Evolutionary conservation across 1,140 invertebrate species (phyloP), one percentile per base, ranked within the genome.

Genomic region (Sycobia sp.): DNA sequence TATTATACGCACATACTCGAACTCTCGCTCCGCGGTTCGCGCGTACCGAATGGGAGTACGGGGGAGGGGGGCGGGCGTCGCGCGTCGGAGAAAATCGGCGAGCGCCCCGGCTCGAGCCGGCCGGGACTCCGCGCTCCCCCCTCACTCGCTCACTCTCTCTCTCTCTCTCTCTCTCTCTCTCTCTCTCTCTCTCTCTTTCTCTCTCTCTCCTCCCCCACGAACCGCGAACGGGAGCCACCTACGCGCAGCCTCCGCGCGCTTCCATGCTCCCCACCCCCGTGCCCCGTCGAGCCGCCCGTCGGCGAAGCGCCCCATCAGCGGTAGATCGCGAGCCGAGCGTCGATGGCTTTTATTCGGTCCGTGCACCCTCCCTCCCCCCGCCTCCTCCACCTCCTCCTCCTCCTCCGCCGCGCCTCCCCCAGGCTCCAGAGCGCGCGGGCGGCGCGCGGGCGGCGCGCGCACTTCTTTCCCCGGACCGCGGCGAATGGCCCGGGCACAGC

Each of bases 381-480:
- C 65, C 43, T 41, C 46, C 55, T 50, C 61, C n/a, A n/a, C n/a
- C 41, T 61, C 64, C 32, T 47, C 65, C 54, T 61, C 41, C 38
- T 36, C 66, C 39, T 54, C 61, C 56, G 36, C 44, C 47, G 55
- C 38, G 34, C 49, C 23, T n/a, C n/a, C n/a, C n/a, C n/a, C n/a
- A n/a, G n/a, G n/a, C n/a, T n/a, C 14, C 27, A 38, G 36, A 57
- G 46, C 38, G 23, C 16, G 23, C 11, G 2, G 36, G 11, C 34
- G 56, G 18, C 22, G 49, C 56, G 56, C 46, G 29, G 39, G 56
- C 46, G 44, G 36, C 34, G 56, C 70, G 69, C 68, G 57, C 56
- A 27, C 44, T 38, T 57, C 59, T 59, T 47, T 63, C 44, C 63
- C 59, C 57, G 64, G 43, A 3, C 60, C 62, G 43, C 7, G n/a